Evolutionary conservation across 2,797 vertebrate species (phyloP).

Genomic region (Meriones psammophilus): DNA sequence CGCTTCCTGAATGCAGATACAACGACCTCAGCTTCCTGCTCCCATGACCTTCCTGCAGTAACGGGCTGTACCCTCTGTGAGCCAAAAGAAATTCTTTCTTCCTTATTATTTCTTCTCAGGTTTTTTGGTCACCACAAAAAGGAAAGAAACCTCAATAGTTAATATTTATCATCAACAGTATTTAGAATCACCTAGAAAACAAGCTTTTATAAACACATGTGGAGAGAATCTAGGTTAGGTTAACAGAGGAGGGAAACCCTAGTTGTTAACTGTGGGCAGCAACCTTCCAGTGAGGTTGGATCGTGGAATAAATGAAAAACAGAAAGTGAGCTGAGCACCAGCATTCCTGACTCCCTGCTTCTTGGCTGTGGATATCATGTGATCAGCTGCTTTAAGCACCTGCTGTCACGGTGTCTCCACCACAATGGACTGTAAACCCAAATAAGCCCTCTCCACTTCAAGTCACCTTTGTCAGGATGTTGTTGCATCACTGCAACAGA

Average conservation of each 20-base stretch:
- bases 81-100: not conserved
- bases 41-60: not conserved
- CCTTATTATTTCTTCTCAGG: not conserved
- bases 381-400: not conserved
- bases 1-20: not conserved
- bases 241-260: not conserved
- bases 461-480: not conserved
- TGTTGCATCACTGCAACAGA: not conserved
- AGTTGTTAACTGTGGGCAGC: not conserved
- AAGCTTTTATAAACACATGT: not conserved
- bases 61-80: not conserved
- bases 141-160: not conserved
- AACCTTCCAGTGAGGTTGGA: not conserved
- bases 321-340: no score
- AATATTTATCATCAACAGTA: no score
- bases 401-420: not conserved
- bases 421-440: not conserved
- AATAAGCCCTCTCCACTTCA: not conserved
- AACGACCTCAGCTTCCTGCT: not conserved
- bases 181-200: no score
- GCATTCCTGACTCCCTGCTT: not conserved
- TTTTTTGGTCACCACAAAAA: not conserved
- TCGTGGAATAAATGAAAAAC: not conserved
- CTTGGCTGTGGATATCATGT: not conserved
- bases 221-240: not conserved